Evolutionary conservation across 2,113 vertebrate species (phyloP).

Genomic region (Sprattus sprattus): DNA sequence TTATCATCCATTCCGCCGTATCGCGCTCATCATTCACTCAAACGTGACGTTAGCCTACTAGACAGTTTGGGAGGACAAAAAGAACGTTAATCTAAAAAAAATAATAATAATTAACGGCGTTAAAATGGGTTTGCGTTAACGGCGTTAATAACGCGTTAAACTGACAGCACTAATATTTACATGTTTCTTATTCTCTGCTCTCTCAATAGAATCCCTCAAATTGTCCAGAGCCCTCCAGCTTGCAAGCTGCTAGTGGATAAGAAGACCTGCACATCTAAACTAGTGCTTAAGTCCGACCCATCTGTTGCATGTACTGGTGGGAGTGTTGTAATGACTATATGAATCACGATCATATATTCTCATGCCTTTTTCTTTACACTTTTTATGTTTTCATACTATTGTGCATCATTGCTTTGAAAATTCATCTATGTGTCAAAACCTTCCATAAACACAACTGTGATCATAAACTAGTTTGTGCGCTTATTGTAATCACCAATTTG

Average conservation of each 20-base stretch:
- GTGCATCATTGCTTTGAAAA: neutral
- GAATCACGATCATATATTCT: neutral
- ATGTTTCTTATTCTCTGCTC: neutral
- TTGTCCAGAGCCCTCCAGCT: neutral
- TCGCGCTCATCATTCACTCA: too few species aligned
- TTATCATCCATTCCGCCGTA: too few species aligned
- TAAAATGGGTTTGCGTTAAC: too few species aligned
- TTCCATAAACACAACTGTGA: too few species aligned
- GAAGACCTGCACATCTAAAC: slow-evolving; percentile 1
- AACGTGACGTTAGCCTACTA: too few species aligned
- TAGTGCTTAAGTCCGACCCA: neutral
- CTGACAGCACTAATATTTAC: too few species aligned
- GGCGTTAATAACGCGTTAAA: too few species aligned
- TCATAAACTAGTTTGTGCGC: neutral
- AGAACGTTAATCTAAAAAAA: too few species aligned
- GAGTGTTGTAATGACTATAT: neutral
- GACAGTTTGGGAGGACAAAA: too few species aligned
- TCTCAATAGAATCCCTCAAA: neutral
- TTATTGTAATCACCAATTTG: neutral
- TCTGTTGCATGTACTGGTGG: neutral
- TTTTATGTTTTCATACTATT: neutral
- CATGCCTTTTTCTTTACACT: neutral
- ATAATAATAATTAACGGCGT: too few species aligned
- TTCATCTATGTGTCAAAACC: too few species aligned
- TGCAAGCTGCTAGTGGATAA: neutral